Conservation (phyloP, 2,888 invertebrate species). For the Brenthis daphne region DNA sequence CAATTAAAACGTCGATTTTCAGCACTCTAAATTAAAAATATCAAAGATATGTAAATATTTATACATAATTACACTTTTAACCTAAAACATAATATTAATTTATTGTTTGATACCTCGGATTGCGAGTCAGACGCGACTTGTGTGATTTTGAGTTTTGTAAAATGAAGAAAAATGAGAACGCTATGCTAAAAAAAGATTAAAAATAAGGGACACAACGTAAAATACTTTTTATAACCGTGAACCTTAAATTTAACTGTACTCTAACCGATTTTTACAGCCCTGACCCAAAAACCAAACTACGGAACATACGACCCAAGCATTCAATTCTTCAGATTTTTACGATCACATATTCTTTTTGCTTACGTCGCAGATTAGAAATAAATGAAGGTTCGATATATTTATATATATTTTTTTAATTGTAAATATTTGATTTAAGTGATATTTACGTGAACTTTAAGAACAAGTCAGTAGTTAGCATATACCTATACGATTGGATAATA, state of each 20-base stretch:
- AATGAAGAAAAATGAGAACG: neutral
- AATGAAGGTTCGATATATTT: neutral
- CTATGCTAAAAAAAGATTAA: neutral
- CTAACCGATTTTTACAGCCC: conserved; percentile 19
- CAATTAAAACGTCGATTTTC: too few species aligned
- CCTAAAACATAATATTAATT: too few species aligned
- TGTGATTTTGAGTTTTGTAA: neutral
- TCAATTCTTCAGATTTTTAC: conserved; percentile 14
- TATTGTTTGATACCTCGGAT: too few species aligned
- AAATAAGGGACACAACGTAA: conserved; percentile 5
- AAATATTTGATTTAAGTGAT: neutral
- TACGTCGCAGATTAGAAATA: conserved; percentile 3
- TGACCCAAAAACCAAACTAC: conserved; percentile 12
- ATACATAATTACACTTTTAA: too few species aligned
- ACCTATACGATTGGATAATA: too few species aligned
- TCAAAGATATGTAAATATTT: too few species aligned
- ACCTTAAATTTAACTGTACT: conserved; percentile 18
- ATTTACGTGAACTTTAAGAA: neutral
- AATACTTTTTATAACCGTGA: conserved; percentile 16
- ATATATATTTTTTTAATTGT: too few species aligned
- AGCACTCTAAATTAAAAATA: too few species aligned
- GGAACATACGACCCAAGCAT: conserved; percentile 12
- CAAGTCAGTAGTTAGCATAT: neutral
- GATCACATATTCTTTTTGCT: conserved; percentile 16
- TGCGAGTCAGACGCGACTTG: neutral